Evolutionary conservation across 2,113 vertebrate species (phyloP).

Genomic region (Brienomyrus brachyistius): DNA sequence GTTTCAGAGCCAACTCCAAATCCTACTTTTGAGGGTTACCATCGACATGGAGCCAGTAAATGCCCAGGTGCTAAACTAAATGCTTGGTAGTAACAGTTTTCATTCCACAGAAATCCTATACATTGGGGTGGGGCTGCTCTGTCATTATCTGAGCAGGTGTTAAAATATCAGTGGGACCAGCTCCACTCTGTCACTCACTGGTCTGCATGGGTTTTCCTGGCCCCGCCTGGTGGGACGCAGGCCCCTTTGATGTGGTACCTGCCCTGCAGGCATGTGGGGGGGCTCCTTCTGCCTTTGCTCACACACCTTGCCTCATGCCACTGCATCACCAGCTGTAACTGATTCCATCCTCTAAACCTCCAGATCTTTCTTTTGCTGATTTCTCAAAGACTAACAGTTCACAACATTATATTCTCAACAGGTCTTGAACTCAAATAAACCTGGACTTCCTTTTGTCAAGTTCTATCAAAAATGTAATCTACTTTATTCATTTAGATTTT

Average conservation of each 20-base stretch:
- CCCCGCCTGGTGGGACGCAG: slow-evolving; percentile 27
- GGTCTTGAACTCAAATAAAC: background rate
- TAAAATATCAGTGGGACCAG: slow-evolving; percentile 26
- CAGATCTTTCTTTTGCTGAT: background rate
- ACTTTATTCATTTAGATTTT: background rate
- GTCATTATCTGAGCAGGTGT: slow-evolving; percentile 32
- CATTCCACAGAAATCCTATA: background rate
- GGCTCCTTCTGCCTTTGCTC: background rate
- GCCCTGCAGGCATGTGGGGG: background rate
- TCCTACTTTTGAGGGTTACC: background rate
- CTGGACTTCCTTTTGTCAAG: background rate
- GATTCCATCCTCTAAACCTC: background rate
- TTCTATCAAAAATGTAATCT: background rate
- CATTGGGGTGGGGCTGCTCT: background rate
- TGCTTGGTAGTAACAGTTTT: background rate
- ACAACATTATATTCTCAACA: background rate
- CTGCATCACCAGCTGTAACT: background rate
- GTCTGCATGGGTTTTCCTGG: slow-evolving; percentile 17
- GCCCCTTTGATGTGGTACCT: slow-evolving; percentile 52
- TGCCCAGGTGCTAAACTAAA: background rate
- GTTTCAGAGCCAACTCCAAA: too few species aligned
- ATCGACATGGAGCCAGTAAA: background rate
- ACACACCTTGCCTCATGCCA: background rate
- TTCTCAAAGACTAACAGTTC: background rate
- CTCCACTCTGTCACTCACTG: slow-evolving; percentile 18